Evolutionary conservation across 2,113 vertebrate species (phyloP).

Genomic region (Chaetura pelagica): DNA sequence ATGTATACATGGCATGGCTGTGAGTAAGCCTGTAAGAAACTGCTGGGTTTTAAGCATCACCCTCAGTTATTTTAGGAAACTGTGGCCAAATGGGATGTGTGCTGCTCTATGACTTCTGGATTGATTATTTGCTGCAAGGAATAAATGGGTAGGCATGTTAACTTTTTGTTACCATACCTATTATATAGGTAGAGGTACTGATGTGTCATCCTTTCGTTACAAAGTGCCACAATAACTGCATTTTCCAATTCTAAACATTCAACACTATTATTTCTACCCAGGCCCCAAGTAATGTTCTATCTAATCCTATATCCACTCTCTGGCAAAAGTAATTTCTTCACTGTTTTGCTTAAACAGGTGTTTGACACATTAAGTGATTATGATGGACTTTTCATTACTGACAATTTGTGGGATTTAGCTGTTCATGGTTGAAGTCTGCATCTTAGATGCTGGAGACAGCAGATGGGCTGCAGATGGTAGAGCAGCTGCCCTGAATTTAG

Average conservation of each 20-base stretch:
- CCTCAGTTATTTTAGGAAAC: not conserved
- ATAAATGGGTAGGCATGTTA: not conserved
- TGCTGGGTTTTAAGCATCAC: not conserved
- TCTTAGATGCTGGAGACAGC: constrained; percentile 34
- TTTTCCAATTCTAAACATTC: not conserved
- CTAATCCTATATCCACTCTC: not conserved
- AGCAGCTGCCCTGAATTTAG: constrained; percentile 43
- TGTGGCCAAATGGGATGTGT: not conserved
- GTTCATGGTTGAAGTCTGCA: not conserved
- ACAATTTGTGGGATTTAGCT: constrained; percentile 14
- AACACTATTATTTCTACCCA: not conserved
- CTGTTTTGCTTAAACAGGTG: not conserved
- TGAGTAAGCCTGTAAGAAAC: not conserved
- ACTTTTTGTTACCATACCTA: not conserved
- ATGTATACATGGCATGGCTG: not conserved
- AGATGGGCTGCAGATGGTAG: constrained; percentile 36
- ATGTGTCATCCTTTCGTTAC: not conserved
- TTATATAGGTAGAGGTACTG: not conserved
- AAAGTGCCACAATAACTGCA: not conserved
- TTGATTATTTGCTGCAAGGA: not conserved
- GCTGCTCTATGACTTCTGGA: not conserved
- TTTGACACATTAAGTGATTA: not conserved
- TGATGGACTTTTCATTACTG: constrained; percentile 45
- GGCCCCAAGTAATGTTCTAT: not conserved
- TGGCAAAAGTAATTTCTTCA: not conserved